phyloP scores from a whole-genome alignment of 1,140 invertebrate species.

The Acromyrmex heyeri region DNA sequence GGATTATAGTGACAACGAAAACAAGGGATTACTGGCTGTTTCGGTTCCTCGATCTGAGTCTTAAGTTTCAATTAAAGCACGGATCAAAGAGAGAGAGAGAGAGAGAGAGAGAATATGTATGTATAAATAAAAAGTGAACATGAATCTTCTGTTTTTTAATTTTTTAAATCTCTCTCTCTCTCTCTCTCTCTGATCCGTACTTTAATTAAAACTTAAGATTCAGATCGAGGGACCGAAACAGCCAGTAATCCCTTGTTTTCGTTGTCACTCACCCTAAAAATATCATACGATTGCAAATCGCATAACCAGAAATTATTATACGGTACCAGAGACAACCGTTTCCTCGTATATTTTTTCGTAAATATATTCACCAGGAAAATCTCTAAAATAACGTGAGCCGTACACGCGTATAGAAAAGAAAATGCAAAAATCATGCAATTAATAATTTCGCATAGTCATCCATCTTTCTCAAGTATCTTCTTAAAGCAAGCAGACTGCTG shows the following conservation, averaged over 20 bases:
- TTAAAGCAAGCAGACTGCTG: not conserved
- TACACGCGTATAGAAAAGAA: not conserved
- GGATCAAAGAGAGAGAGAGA: not conserved
- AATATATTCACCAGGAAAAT: conserved; percentile 35
- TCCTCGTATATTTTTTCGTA: conserved; percentile 30
- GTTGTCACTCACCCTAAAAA: conserved; percentile 30
- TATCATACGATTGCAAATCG: conserved; percentile 23
- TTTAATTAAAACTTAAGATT: conserved; percentile 21
- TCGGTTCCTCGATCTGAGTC: not conserved
- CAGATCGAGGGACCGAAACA: not conserved
- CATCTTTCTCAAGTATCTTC: conserved; percentile 8
- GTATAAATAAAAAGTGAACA: not conserved
- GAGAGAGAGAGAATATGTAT: not conserved
- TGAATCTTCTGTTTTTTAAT: not conserved
- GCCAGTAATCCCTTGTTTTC: not conserved
- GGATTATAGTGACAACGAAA: conserved; percentile 3
- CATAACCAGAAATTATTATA: conserved; percentile 10
- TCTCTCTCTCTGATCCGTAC: not conserved
- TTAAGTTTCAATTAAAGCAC: conserved; percentile 23
- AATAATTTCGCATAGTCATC: conserved; percentile 37
- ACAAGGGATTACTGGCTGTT: not conserved
- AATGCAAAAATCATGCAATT: conserved; percentile 21
- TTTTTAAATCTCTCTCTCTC: not conserved
- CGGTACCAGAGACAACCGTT: not conserved
- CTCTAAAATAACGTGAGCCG: conserved; percentile 24